phyloP scores from a whole-genome alignment of 2,797 vertebrate species.

The Coreius guichenoti region DNA sequence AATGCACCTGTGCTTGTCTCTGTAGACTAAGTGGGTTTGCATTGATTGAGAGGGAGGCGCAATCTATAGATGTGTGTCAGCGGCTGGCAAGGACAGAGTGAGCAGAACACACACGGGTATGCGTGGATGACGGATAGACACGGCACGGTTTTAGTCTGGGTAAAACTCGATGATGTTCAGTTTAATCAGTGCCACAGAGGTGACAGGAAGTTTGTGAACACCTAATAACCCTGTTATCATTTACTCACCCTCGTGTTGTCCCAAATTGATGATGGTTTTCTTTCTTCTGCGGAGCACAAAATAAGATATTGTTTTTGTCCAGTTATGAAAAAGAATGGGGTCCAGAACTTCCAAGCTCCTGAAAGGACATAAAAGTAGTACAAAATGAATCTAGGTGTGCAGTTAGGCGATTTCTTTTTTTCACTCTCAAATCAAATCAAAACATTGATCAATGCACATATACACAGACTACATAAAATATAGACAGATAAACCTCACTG shows the following conservation, averaged over 20 bases:
- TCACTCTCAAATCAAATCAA: not conserved
- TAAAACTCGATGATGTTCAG: slow-evolving; percentile 52
- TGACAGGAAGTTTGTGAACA: slow-evolving; percentile 11
- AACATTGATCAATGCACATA: not conserved
- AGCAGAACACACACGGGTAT: slow-evolving; percentile 9
- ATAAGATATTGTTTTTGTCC: not conserved
- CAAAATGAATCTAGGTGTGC: not conserved
- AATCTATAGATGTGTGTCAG: slow-evolving; percentile 55
- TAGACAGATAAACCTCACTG: not conserved
- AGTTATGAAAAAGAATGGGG: not conserved
- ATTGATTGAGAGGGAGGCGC: slow-evolving; percentile 56
- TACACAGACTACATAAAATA: not conserved
- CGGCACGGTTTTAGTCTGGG: slow-evolving; percentile 20
- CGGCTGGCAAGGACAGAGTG: slow-evolving; percentile 27
- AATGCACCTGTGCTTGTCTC: slow-evolving; percentile 48
- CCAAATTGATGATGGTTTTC: not conserved
- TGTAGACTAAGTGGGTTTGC: slow-evolving; percentile 60
- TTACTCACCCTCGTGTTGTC: not conserved
- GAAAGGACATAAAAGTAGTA: not conserved
- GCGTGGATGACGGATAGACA: not conserved
- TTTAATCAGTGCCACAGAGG: slow-evolving; percentile 19
- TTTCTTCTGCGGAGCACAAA: not conserved
- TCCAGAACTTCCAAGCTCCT: not conserved
- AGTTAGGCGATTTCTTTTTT: not conserved
- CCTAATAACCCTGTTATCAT: not conserved